Percentiles rank a stretch among this genome's conserved stretches.
These are phyloP conservation scores for Eupithecia inturbata DNA, from an alignment of 2,888 invertebrate genomes.

Conservation along the genomic window DNA sequence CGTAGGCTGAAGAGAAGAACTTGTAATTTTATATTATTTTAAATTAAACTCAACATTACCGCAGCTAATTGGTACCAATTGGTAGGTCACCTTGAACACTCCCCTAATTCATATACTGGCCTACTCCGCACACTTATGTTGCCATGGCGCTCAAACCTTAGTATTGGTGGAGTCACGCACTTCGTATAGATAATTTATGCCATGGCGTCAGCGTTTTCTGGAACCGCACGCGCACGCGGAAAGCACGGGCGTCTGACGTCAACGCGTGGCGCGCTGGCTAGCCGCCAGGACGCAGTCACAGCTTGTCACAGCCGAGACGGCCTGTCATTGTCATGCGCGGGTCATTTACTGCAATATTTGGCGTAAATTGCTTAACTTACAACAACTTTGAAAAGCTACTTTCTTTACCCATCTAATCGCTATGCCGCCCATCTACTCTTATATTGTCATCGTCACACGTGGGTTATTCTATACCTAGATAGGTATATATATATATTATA, in stretches of 20 bases:
- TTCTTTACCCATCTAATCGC: neutral
- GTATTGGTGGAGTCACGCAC: neutral
- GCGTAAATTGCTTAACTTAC: constrained; percentile 23
- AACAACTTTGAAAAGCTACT: neutral
- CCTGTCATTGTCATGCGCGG: constrained; percentile 65
- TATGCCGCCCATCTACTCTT: neutral
- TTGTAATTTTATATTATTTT: neutral
- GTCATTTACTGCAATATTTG: constrained; percentile 55
- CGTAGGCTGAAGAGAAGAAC: neutral
- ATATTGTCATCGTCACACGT: neutral
- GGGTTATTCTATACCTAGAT: neutral
- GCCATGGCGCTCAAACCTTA: neutral
- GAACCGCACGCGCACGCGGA: constrained; percentile 27
- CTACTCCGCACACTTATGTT: neutral
- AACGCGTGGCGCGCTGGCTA: constrained; percentile 65
- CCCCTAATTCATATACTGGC: neutral
- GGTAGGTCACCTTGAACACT: neutral
- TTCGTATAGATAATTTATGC: constrained; percentile 43
- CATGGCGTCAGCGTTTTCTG: constrained; percentile 58
- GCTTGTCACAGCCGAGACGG: constrained; percentile 54
- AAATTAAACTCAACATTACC: neutral
- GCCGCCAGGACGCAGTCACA: constrained; percentile 53
- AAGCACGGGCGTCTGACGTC: constrained; percentile 36
- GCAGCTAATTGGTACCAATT: neutral
- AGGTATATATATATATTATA: too few relatives aligned